Base-by-base conservation (phyloP, 2,113 vertebrate genomes). In the Notarius lentiginosus region DNA sequence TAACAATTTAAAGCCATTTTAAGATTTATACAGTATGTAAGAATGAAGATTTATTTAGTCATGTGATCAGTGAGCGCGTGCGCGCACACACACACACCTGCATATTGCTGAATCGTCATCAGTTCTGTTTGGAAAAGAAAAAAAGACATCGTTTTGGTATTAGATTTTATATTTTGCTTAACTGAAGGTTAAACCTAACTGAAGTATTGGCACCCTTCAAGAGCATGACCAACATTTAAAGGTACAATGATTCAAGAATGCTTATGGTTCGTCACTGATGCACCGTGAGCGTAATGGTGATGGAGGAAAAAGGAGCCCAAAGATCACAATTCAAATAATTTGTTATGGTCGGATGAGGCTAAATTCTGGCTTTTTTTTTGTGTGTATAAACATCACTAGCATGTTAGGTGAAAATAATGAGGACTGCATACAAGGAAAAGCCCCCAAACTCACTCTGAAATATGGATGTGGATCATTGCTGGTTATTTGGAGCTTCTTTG, bases 51-150 rank as follows among this genome's bases (percentile, higher is more conserved):
- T 9, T 41, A 41, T 27, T 49, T 41, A 27, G 60, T 15, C 80
- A 51, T 49, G 34, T 61, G 34, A 63, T 63, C 58, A 81, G 56
- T 41, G 11, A 34, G 17, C 47, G 70, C 27, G 14, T 9, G 5
- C n/a, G 5, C 65, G 27, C 10, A 30, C 65, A 30, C 65, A 15
- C 65, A 49, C 72, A 34, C 20, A 82, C 79, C 79, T 82, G 79
- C 34, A 49, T 63, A 63, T 49, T 82, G 58, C 41, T 82, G 79
- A 47, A 82, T 82, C 47, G 47, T 82, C 60, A 63, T 82, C 20
- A 82, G 30, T 49, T 65, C 79, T 63, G 79, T 63, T 63, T 47
- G 55, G 17, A 82, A 81, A 61, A 20, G 53, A 60, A 82, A 34
- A 22, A 82, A 11, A 7, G 17, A 24, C 18, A 81, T 22, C 4